Percentiles rank a stretch among this genome's conserved stretches.
phyloP scores from a whole-genome alignment of 2,888 invertebrate species.

The Zaprionus obscuricornis region DNA sequence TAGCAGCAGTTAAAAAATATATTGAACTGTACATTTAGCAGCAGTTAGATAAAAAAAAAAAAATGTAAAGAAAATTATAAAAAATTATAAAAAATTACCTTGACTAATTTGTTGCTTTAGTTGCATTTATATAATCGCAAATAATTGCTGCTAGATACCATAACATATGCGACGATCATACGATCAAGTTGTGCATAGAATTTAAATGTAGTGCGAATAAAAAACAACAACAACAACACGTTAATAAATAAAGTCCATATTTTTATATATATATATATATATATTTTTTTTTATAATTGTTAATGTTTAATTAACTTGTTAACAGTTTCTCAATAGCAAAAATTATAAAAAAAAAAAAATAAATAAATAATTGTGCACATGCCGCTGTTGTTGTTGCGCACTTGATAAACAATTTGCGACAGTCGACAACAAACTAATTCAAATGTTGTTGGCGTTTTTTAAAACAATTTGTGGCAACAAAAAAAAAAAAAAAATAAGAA shows the following conservation, averaged over 20 bases:
- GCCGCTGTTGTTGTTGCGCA: slow-evolving; percentile 58
- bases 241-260: slow-evolving; percentile 1
- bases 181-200: too few species aligned
- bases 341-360: slow-evolving; percentile 25
- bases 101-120: slow-evolving; percentile 22
- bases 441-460: slow-evolving; percentile 24
- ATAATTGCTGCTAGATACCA: too few species aligned
- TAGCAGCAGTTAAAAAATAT: slow-evolving; percentile 48
- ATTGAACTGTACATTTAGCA: slow-evolving; percentile 63
- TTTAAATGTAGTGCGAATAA: too few species aligned
- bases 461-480: slow-evolving; percentile 14
- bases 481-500: neutral
- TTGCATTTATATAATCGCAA: too few species aligned
- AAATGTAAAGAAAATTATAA: slow-evolving; percentile 10
- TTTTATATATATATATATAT: slow-evolving; percentile 3
- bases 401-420: slow-evolving; percentile 69
- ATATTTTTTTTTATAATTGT: slow-evolving; percentile 22
- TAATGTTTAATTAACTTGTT: slow-evolving; percentile 73
- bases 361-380: slow-evolving; percentile 50
- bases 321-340: slow-evolving; percentile 70
- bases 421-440: slow-evolving; percentile 52
- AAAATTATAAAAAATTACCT: slow-evolving; percentile 27
- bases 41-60: slow-evolving; percentile 47
- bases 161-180: too few species aligned
- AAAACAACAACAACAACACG: slow-evolving; percentile 23